Evolutionary conservation across 1,140 invertebrate genomes (phyloP).

Genomic region (Orchesella cincta): DNA sequence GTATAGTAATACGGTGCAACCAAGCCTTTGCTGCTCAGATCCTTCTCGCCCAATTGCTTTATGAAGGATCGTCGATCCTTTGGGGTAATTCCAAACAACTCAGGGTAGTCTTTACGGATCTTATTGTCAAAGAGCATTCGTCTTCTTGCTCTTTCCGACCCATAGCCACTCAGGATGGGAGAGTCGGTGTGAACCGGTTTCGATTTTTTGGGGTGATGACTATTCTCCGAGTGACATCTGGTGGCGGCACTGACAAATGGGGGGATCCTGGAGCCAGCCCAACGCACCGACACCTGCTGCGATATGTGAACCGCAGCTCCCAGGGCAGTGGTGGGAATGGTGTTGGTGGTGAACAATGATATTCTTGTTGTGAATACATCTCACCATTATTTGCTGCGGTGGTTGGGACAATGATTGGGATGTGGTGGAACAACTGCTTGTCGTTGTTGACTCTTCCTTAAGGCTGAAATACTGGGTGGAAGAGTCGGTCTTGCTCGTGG

Average conservation of each 20-base stretch:
- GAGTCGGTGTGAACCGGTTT: constrained; percentile 39
- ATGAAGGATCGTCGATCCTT: constrained; percentile 49
- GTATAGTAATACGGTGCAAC: constrained; percentile 49
- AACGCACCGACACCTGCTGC: neutral
- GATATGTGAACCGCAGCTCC: neutral
- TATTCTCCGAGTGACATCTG: constrained; percentile 23
- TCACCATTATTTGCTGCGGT: neutral
- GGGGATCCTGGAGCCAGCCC: no score
- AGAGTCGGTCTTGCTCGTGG: neutral
- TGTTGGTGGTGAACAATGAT: constrained; percentile 15
- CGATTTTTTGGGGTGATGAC: neutral
- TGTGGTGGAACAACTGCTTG: neutral
- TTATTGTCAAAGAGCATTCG: constrained; percentile 44
- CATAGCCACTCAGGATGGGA: constrained; percentile 41
- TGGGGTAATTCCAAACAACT: constrained; percentile 50
- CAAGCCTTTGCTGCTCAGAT: constrained; percentile 26
- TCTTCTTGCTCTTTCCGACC: constrained; percentile 35
- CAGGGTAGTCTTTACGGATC: constrained; percentile 48
- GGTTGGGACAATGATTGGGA: neutral
- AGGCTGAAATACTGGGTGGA: constrained; percentile 21
- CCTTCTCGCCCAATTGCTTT: constrained; percentile 36
- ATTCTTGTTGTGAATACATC: neutral
- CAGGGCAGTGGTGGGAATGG: constrained; percentile 13
- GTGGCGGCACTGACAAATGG: neutral
- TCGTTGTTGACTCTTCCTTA: neutral